phyloP scores from a whole-genome alignment of 1,140 invertebrate genomes.

The Atopsyche davidsoni region DNA sequence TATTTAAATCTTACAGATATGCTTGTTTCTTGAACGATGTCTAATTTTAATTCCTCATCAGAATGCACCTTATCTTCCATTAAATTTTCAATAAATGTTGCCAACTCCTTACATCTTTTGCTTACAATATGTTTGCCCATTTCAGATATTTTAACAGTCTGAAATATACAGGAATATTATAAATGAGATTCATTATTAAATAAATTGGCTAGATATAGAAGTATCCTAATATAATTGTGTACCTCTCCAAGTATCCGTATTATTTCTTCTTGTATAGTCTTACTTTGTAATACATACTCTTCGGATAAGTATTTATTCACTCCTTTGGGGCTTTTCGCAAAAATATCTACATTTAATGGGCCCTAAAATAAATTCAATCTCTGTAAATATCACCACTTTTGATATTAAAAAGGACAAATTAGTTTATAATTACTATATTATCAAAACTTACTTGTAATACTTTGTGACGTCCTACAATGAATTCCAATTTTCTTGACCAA shows the following conservation, averaged over 20 bases:
- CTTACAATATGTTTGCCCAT: slow-evolving; percentile 55
- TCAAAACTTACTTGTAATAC: slow-evolving; percentile 62
- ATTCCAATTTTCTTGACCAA: slow-evolving; percentile 85
- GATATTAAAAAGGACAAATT: slow-evolving; percentile 2
- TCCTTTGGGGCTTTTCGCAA: slow-evolving; percentile 47
- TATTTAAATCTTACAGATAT: slow-evolving; percentile 21
- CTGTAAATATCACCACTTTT: background rate
- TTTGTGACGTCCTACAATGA: slow-evolving; percentile 82
- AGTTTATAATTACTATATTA: slow-evolving; percentile 22
- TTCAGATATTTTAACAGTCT: slow-evolving; percentile 51
- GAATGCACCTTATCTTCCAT: slow-evolving; percentile 55
- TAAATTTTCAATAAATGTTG: slow-evolving; percentile 67
- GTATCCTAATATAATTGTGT: slow-evolving; percentile 30
- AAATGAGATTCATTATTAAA: too few relatives aligned
- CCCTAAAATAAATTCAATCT: slow-evolving; percentile 44
- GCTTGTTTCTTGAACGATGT: slow-evolving; percentile 49
- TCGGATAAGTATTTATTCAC: slow-evolving; percentile 43
- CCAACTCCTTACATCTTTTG: slow-evolving; percentile 64
- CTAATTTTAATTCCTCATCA: slow-evolving; percentile 47
- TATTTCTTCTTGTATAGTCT: slow-evolving; percentile 63
- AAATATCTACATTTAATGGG: slow-evolving; percentile 66
- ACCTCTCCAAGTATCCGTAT: slow-evolving; percentile 61
- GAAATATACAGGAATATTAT: too few relatives aligned
- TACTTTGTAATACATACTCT: slow-evolving; percentile 55
- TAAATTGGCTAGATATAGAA: too few relatives aligned